phyloP scores from a whole-genome alignment of 2,888 invertebrate genomes.

The Megastigmus dorsalis region DNA sequence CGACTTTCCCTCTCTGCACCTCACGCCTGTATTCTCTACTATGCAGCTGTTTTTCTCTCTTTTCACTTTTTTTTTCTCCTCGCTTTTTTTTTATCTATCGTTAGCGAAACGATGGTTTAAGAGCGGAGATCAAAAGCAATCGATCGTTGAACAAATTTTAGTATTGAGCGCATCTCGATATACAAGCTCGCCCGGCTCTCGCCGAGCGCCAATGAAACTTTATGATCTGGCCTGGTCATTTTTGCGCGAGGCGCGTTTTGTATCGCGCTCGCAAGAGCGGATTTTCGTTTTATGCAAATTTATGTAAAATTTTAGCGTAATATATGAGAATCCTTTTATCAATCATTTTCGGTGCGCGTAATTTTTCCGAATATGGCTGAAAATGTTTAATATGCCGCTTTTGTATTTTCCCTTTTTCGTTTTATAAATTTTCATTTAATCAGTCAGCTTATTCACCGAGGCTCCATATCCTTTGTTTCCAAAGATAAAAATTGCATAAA shows the following conservation, averaged over 20 bases:
- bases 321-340: constrained; percentile 17
- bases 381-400: no score
- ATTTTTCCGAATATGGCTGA: no score
- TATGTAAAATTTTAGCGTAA: not conserved
- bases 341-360: no score
- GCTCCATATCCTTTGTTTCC: no score
- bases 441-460: no score
- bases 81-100: constrained; percentile 31
- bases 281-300: constrained; percentile 24
- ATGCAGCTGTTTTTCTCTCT: no score
- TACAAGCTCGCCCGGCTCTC: not conserved
- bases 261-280: not conserved
- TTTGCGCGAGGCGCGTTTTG: not conserved
- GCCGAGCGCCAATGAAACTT: constrained; percentile 21
- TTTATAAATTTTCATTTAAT: no score
- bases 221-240: not conserved
- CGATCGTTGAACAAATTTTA: constrained; percentile 24
- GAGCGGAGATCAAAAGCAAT: constrained; percentile 40
- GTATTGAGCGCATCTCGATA: not conserved
- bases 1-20: not conserved
- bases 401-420: no score
- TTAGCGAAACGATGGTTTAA: constrained; percentile 29
- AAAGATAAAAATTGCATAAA: no score
- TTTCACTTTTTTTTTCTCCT: not conserved
- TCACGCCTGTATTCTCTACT: no score